A percentile compares a stretch with the other conserved stretches of the same genome.
These are phyloP conservation scores for Eretmochelys imbricata DNA, from an alignment of 2,113 vertebrate species.

Conservation along the genomic window DNA sequence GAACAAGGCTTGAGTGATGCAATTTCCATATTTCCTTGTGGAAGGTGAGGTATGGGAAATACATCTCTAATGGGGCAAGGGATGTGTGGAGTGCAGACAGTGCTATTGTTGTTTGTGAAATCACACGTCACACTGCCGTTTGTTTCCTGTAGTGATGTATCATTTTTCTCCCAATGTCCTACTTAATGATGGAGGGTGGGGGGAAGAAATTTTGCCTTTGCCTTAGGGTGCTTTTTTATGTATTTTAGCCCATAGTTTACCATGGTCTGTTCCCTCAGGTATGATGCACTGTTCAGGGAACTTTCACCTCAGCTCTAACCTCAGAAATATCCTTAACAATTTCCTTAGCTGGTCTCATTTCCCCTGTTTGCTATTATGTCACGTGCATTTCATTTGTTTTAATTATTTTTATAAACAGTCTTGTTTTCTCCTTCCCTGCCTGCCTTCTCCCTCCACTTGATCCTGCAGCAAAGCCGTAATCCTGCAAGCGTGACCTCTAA, in stretches of 20 bases:
- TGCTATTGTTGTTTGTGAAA: constrained; percentile 46
- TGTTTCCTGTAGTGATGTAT: constrained; percentile 66
- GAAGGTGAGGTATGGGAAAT: constrained; percentile 22
- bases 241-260: neutral
- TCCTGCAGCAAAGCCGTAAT: neutral
- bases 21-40: constrained; percentile 4
- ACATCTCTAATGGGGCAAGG: neutral
- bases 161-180: constrained; percentile 47
- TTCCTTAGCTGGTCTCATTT: neutral
- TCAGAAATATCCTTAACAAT: neutral
- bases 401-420: constrained; percentile 3
- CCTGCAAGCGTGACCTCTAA: neutral
- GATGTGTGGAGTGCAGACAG: constrained; percentile 34
- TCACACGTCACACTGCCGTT: constrained; percentile 46
- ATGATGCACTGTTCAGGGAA: neutral
- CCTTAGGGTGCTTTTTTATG: constrained; percentile 3
- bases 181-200: constrained; percentile 24
- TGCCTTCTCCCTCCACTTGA: neutral
- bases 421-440: constrained; percentile 23
- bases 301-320: neutral
- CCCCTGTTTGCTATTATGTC: neutral
- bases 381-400: neutral
- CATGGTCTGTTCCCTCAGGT: neutral
- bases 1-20: neutral
- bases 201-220: constrained; percentile 50